Evolutionary conservation across 2,797 vertebrate species (phyloP), one percentile per base, ranked within the genome.

Genomic region (Arrhamphus sclerolepis): DNA sequence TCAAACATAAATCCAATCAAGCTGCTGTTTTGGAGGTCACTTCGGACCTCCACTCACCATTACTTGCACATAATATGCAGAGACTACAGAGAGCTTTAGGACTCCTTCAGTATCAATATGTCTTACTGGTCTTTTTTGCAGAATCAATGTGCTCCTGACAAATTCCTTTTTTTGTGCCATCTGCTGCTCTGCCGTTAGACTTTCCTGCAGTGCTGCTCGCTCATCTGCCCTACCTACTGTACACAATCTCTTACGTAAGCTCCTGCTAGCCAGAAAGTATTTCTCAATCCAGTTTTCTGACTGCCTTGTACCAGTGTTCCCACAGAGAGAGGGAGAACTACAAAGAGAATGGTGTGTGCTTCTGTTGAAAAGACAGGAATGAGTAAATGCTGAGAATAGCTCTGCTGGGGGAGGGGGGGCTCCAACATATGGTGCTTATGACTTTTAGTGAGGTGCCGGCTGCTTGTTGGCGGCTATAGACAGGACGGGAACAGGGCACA

Each of bases 161-260:
- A 70, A 71, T 70, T 56, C 56, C 24, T 6, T 5, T 31, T 13
- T 64, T 62, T 42, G 64, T 62, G 59, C 84, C 81, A 85, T 88
- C 83, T 88, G 87, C 70, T 47, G 11, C 31, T 63, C 62, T 76
- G 59, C 66, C 50, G 54, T 72, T 68, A 68, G 66, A 81, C 62
- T 63, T 40, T 63, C 66, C 68, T 66, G 68, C 58, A 49, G 63
- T 17, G 55, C 56, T 26, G 17, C 59, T 70, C 40, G 34, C 61
- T 71, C 74, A 86, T 80, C 64, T 78, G 71, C 69, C 75, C 81
- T 76, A 75, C 78, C 84, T 86, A 73, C 34, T 14, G 34, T 13
- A 38, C 56, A 48, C 56, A 48, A 62, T 59, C 58, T 72, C 75
- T 88, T 85, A 87, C 65, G 50, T 89, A 88, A 90, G 51, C 49